These are phyloP conservation scores for Papilio helenus DNA, from an alignment of 1,140 invertebrate species.

Conservation along the genomic window DNA sequence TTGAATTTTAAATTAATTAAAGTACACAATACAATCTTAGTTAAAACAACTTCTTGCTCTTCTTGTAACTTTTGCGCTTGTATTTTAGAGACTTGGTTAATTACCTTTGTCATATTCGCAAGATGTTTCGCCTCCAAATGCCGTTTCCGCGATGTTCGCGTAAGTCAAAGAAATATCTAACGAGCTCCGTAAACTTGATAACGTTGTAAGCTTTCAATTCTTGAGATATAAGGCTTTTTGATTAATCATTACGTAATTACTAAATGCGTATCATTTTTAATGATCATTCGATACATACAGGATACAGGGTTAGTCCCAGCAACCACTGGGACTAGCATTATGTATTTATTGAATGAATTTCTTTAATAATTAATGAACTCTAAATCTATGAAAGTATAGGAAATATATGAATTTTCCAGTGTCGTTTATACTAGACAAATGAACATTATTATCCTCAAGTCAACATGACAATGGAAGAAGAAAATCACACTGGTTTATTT, in stretches of 20 bases:
- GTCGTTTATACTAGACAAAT: too few species aligned
- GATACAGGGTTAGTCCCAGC: too few species aligned
- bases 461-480: too few species aligned
- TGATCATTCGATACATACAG: too few species aligned
- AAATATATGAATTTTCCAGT: too few species aligned
- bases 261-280: too few species aligned
- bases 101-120: constrained; percentile 21
- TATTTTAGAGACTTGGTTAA: constrained; percentile 8
- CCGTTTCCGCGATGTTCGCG: constrained; percentile 17
- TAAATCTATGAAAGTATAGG: background rate
- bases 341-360: too few species aligned
- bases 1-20: background rate
- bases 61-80: constrained; percentile 25
- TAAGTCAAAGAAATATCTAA: constrained; percentile 28
- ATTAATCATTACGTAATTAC: background rate
- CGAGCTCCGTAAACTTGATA: constrained; percentile 34
- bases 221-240: background rate
- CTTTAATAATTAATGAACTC: too few species aligned
- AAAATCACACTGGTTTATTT: too few species aligned
- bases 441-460: too few species aligned
- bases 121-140: constrained; percentile 23
- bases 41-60: constrained; percentile 10
- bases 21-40: background rate
- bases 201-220: constrained; percentile 27
- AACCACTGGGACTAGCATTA: too few species aligned